Evolutionary conservation across 1,140 invertebrate species (phyloP), one percentile per base, ranked within the genome.

Genomic region (Drosophila novamexicana): DNA sequence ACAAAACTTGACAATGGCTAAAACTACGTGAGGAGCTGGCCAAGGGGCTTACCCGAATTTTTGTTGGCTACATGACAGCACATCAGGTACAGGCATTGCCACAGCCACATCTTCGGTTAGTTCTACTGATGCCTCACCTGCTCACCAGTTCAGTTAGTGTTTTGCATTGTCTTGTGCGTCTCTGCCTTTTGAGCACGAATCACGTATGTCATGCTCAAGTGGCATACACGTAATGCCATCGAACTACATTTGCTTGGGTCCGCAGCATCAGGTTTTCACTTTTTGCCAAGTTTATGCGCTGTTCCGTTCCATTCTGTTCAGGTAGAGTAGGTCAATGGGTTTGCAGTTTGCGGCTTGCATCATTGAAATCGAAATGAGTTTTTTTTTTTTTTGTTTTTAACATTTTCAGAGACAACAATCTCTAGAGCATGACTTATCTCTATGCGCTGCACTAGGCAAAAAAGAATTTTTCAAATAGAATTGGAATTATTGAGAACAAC

Each of bases 281-380:
- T 36, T 54, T 65, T 62, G 54, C 44, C 53, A 47, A 54, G 58
- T 78, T 75, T 70, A 71, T 62, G 10, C 16, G 44, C 42, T 14
- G 14, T 63, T 50, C 47, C 32, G 45, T 29, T 29, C 22, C 22
- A 29, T 29, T 52, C 42, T 37, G 45, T 49, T 8, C 68, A 45
- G 34, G 58, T 79, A 74, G 74, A 77, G 74, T 81, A 81, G 79
- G 79, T 82, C 79, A 81, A 81, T 77, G 58, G 69, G 75, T 62
- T 82, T 73, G 56, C 34, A 57, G 52, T 64, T 79, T 61, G 62
- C 76, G 56, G 53, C 70, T 81, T 72, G 63, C 63, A 67, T 76
- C 64, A 73, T 81, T 74, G 74, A 81, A 81, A 81, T 81, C 62
- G 68, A 81, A 81, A 82, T 81, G 79, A 70, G 54, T 34, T 18